A percentile compares a stretch with the other conserved stretches of the same genome.
These are phyloP conservation scores for Labrus mixtus DNA, from an alignment of 2,113 vertebrate species.

Conservation along the genomic window DNA sequence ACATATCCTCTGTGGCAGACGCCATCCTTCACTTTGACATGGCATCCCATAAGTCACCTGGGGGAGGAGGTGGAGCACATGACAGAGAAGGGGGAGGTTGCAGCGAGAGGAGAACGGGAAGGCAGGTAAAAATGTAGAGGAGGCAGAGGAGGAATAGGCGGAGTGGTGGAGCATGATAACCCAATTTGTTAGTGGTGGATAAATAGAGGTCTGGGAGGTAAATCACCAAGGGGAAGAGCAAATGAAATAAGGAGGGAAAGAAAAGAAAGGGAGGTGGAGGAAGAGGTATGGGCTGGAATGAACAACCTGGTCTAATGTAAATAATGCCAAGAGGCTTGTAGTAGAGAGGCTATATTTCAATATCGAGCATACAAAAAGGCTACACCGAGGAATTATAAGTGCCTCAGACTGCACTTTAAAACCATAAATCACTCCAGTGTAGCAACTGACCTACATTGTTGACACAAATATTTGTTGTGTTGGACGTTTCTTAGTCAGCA, in stretches of 20 bases:
- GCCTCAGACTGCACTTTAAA: constrained; percentile 34
- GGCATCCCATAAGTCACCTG: constrained; percentile 75
- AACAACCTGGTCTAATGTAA: constrained; percentile 74
- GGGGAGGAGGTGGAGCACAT: constrained; percentile 16
- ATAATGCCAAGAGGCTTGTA: constrained; percentile 66
- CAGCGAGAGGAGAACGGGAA: constrained; percentile 14
- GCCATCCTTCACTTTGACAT: constrained; percentile 70
- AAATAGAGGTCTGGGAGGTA: constrained; percentile 79
- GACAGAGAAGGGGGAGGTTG: constrained; percentile 21
- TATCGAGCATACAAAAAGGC: constrained; percentile 67
- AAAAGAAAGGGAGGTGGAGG: constrained; percentile 32
- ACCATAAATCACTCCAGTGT: constrained; percentile 61
- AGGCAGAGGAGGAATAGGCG: constrained; percentile 55
- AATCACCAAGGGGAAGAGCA: constrained; percentile 71
- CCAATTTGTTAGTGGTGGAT: constrained; percentile 80
- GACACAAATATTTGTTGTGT: constrained; percentile 46
- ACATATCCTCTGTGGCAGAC: constrained; percentile 48
- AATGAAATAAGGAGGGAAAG: constrained; percentile 74
- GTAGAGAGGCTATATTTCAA: constrained; percentile 75
- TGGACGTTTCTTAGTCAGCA: constrained; percentile 45
- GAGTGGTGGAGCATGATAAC: constrained; percentile 77
- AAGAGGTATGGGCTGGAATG: constrained; percentile 58
- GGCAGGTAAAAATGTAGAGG: constrained; percentile 58
- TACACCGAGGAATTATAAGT: constrained; percentile 66
- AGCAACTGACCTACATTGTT: constrained; percentile 66